Base-by-base conservation (phyloP, 2,797 vertebrate genomes). In the Dicrostonyx torquatus region DNA sequence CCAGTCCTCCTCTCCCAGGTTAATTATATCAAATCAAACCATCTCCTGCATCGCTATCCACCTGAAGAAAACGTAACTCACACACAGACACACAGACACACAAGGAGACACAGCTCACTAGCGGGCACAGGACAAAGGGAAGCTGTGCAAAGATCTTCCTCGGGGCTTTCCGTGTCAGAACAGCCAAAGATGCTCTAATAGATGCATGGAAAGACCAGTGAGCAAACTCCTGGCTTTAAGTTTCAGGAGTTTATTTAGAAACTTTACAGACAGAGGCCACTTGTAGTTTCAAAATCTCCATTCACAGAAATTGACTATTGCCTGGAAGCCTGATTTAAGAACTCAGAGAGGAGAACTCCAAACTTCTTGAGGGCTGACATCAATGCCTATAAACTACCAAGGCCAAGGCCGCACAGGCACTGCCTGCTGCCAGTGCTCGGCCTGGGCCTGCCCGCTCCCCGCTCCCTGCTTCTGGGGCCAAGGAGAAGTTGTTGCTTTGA, bases 311-410 rank as follows among this genome's bases (percentile, higher is more conserved):
- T 26, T 31, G 48, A 79, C 34, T 50, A 84, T 2, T 50, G 18
- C 31, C 48, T 53, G 17, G 86, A 93, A 87, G 87, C 90, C 91
- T 91, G 72, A 88, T 84, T 92, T 43, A 76, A 85, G 90, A 92
- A 87, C 14, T 20, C 66, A 87, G 18, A 64, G 43, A 60, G 70
- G 53, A 80, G 89, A 77, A 78, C 72, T 22, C 48, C 48, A 58
- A 76, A 60, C 24, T 77, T 77, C 48, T 84, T n/a, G 62, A 83
- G 40, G 64, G 86, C n/a, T n/a, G 18, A 34, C 2, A 37, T 86
- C 75, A 77, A n/a, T 84, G 87, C 62, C 92, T 3, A 37, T 15
- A 93, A 96, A 87, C 62, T 37, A 89, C 64, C 73, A 93, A 92
- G 89, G 43, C 18, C 43, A 58, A 73, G 18, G 89, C 5, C 31